Conservation (phyloP, 1,140 invertebrate genomes). For the Drosophila setifemur region DNA sequence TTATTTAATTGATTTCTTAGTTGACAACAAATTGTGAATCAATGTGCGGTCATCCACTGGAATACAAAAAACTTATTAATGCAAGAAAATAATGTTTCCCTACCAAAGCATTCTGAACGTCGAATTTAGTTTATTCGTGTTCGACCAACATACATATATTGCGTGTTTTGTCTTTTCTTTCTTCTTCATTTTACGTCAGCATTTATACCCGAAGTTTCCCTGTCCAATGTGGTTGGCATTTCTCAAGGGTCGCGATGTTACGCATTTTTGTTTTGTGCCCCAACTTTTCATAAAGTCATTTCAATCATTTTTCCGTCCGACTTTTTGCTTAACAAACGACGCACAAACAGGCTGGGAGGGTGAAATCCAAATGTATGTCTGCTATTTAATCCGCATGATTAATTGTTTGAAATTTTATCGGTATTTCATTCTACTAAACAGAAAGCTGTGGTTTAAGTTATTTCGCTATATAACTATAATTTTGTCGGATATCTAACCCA, state of each 20-base stretch:
- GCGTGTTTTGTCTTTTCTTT: conserved; percentile 72
- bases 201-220: conserved; percentile 24
- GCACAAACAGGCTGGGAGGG: conserved; percentile 21
- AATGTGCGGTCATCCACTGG: no score
- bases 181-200: conserved; percentile 31
- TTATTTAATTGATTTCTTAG: no score
- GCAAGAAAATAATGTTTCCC: no score
- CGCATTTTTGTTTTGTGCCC: conserved; percentile 29
- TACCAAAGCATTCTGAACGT: conserved; percentile 21
- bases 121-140: not conserved
- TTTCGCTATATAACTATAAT: no score
- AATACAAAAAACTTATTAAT: no score
- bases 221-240: not conserved
- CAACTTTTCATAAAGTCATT: conserved; percentile 65
- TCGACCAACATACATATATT: conserved; percentile 31
- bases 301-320: conserved; percentile 65
- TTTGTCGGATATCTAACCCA: no score
- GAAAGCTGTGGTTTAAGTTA: conserved; percentile 45
- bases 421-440: no score
- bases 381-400: conserved; percentile 56
- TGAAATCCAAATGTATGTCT: conserved; percentile 26
- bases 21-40: no score
- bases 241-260: not conserved
- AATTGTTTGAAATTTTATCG: no score
- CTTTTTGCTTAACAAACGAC: conserved; percentile 49